Percentiles rank a stretch among this genome's conserved stretches.
phyloP scores from a whole-genome alignment of 2,888 invertebrate species.

The Diplolepis rosae region DNA sequence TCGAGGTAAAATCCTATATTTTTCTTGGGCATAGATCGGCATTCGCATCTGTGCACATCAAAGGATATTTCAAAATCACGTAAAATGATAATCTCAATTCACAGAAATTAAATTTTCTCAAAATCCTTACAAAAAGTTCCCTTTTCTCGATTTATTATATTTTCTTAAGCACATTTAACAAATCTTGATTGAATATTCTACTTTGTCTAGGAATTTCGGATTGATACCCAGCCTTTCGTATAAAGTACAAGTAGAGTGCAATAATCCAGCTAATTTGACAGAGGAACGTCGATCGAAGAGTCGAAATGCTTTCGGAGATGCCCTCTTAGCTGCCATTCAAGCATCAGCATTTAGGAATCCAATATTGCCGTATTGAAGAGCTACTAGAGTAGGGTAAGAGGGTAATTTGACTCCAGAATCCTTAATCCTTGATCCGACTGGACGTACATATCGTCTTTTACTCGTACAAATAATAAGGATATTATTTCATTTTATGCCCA shows the following conservation, averaged over 20 bases:
- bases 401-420: constrained; percentile 66
- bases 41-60: background rate
- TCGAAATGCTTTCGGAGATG: constrained; percentile 42
- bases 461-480: constrained; percentile 57
- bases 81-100: background rate
- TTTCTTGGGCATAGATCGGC: constrained; percentile 54
- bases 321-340: constrained; percentile 46
- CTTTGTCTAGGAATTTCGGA: background rate
- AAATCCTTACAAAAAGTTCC: background rate
- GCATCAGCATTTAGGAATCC: constrained; percentile 65
- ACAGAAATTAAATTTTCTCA: background rate
- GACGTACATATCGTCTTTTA: constrained; percentile 45
- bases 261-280: constrained; percentile 58
- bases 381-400: constrained; percentile 44
- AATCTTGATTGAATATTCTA: background rate
- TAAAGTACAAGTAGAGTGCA: constrained; percentile 43
- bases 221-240: background rate
- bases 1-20: constrained; percentile 64
- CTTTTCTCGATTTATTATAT: no score
- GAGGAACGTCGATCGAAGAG: constrained; percentile 42
- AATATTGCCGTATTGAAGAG: constrained; percentile 60
- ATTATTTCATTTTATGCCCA: no score
- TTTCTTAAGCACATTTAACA: no score
- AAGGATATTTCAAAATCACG: background rate
- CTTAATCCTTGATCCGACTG: constrained; percentile 36